A percentile compares a stretch with the other conserved stretches of the same genome.
Conservation (phyloP, 2,797 vertebrate genomes). For the Pogoniulus pusillus region DNA sequence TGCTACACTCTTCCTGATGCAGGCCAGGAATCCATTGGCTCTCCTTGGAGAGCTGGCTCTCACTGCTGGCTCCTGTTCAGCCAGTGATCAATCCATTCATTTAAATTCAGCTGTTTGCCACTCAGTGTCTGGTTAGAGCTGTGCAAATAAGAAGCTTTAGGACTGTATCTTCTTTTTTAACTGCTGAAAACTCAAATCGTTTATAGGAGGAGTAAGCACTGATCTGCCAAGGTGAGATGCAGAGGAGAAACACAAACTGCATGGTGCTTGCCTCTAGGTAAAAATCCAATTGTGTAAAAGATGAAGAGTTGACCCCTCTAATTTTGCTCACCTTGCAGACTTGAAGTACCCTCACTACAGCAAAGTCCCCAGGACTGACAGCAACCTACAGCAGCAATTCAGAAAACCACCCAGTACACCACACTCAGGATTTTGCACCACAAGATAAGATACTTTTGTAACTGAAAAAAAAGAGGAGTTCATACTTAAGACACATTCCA, state of each 20-base stretch:
- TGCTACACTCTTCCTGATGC: too few species aligned
- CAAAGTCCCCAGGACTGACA: background rate
- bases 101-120: background rate
- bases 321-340: background rate
- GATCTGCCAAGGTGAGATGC: background rate
- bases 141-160: background rate
- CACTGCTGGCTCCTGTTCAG: too few species aligned
- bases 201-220: background rate
- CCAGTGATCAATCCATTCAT: background rate
- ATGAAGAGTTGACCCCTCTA: background rate
- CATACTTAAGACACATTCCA: background rate
- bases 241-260: background rate
- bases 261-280: background rate
- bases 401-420: background rate
- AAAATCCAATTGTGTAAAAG: background rate
- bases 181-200: background rate
- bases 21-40: too few species aligned
- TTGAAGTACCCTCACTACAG: background rate
- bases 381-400: background rate
- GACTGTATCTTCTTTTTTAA: background rate
- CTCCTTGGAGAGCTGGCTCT: too few species aligned
- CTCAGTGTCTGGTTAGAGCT: background rate
- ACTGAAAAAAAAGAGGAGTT: background rate
- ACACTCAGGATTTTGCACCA: background rate
- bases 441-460: background rate